Evolutionary conservation across 2,888 invertebrate species (phyloP), one percentile per base, ranked within the genome.

Genomic region (Chymomyza procnemis): DNA sequence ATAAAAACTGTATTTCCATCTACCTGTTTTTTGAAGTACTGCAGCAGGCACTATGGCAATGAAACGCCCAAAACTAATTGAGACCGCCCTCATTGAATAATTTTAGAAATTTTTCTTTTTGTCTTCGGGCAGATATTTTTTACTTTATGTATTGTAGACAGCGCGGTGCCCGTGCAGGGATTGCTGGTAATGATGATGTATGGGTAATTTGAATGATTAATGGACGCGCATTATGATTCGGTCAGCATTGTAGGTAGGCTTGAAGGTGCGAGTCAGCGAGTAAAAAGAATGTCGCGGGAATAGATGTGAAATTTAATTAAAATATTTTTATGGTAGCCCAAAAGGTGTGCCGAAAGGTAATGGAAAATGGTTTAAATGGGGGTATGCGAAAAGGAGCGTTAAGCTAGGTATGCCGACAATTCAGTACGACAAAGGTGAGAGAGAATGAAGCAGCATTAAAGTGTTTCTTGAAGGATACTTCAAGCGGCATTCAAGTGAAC

Each of bases 1-100:
- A 85, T 41, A 41, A 41, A 12, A 41, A 80, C 57, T 61, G 56
- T 62, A 66, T 64, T 63, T 66, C 66, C 69, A 54, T 65, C 71
- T 85, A 84, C 81, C 81, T 76, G 83, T 72, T 72, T 21, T n/a
- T 55, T 46, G 26, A 50, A 64, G 63, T 30, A 30, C 18, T 67
- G 60, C 74, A 54, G 3, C 64, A 56, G 73, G 62, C 69, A 64
- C 55, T 16, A 62, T 60, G 34, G 67, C 47, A 56, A 22, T 52
- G 73, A 65, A 77, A 75, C 65, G 76, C 72, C 88, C 76, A 84
- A 85, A 85, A 84, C 88, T 87, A 85, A 85, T 87, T 86, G 85
- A 87, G 88, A 88, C 85, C 85, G 86, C 85, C 88, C 86, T 88
- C 81, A 85, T 79, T 84, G 88, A 82, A 85, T 83, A 81, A 86